Conservation (phyloP, 2,113 vertebrate species). For the Scomber scombrus region DNA sequence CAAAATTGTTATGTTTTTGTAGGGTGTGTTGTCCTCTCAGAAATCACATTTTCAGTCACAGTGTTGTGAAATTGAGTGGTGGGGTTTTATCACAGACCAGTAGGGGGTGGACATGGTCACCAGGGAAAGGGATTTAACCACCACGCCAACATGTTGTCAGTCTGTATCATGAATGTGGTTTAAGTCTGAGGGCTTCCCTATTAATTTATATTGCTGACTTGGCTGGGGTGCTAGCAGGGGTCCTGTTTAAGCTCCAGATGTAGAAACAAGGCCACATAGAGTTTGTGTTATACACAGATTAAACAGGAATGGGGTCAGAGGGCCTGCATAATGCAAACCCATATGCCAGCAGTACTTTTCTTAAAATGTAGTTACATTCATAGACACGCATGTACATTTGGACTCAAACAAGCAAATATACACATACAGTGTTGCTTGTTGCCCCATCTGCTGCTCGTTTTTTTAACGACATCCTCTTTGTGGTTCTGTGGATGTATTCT, state of each 20-base stretch:
- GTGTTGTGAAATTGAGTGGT: slow-evolving; percentile 3
- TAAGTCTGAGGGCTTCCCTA: slow-evolving; percentile 27
- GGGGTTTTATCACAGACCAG: slow-evolving; percentile 47
- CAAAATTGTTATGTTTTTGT: not conserved
- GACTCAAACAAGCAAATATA: not conserved
- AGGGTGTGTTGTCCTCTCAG: not conserved
- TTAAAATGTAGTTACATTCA: slow-evolving; percentile 3
- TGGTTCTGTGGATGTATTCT: slow-evolving; percentile 29
- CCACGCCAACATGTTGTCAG: slow-evolving; percentile 2
- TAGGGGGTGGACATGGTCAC: slow-evolving; percentile 53
- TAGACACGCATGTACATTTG: not conserved
- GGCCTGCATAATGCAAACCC: slow-evolving; percentile 30
- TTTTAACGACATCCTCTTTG: slow-evolving; percentile 40
- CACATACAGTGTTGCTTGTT: not conserved
- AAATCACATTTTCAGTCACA: not conserved
- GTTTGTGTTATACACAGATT: slow-evolving; percentile 63
- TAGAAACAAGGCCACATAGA: slow-evolving; percentile 66
- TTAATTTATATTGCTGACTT: slow-evolving; percentile 43
- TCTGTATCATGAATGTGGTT: slow-evolving; percentile 1
- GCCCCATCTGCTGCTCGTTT: slow-evolving; percentile 35
- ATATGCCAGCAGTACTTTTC: slow-evolving; percentile 21
- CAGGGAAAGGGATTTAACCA: not conserved
- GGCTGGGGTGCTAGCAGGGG: slow-evolving; percentile 41
- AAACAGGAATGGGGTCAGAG: slow-evolving; percentile 55
- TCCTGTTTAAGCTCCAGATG: slow-evolving; percentile 70